Conservation (phyloP, 2,888 invertebrate species). For the Loripinus fragilis region DNA sequence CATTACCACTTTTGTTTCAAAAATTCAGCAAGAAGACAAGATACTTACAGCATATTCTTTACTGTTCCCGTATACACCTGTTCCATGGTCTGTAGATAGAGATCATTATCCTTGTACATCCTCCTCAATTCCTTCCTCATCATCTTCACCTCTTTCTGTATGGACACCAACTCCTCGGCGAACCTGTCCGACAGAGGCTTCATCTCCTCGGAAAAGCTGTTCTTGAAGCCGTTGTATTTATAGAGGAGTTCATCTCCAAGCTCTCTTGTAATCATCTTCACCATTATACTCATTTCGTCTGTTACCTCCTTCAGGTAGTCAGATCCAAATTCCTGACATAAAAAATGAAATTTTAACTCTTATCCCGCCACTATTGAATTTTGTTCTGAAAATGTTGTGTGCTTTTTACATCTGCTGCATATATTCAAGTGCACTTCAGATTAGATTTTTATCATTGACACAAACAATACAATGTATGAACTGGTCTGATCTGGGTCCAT, state of each 20-base stretch:
- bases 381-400: too few species aligned
- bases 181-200: constrained; percentile 56
- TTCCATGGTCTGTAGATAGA: constrained; percentile 66
- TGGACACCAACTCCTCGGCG: constrained; percentile 52
- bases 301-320: constrained; percentile 46
- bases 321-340: constrained; percentile 45
- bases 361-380: too few species aligned
- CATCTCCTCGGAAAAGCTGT: constrained; percentile 66
- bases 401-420: too few species aligned
- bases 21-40: not conserved
- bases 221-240: constrained; percentile 64
- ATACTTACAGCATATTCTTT: constrained; percentile 58
- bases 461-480: too few species aligned
- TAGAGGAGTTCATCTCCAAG: constrained; percentile 59
- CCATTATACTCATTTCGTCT: constrained; percentile 45
- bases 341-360: too few species aligned
- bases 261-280: constrained; percentile 41
- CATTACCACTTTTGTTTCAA: too few species aligned
- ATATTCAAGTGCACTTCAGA: too few species aligned
- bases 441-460: too few species aligned
- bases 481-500: too few species aligned
- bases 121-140: constrained; percentile 59
- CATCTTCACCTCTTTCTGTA: constrained; percentile 57
- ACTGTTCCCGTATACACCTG: constrained; percentile 47
- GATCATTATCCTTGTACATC: constrained; percentile 68